These are phyloP conservation scores for Drosophila orosa DNA, from an alignment of 1,140 invertebrate genomes.

Conservation along the genomic window DNA sequence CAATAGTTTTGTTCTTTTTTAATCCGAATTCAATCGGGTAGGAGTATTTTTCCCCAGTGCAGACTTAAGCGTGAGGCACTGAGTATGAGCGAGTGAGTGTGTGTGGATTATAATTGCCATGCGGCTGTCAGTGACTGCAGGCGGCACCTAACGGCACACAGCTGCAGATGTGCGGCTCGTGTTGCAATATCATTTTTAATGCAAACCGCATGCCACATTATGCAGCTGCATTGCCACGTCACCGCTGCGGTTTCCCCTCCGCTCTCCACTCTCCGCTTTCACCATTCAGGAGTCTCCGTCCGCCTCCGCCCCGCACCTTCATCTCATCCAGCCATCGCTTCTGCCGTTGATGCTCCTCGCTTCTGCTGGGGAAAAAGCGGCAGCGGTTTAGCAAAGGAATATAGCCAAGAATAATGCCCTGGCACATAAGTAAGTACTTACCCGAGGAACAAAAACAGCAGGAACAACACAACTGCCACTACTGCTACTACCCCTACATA, in stretches of 20 bases:
- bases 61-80: slow-evolving; percentile 58
- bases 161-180: slow-evolving; percentile 62
- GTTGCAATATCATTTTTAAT: slow-evolving; percentile 81
- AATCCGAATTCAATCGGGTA: background rate
- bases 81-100: slow-evolving; percentile 26
- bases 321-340: slow-evolving; percentile 24
- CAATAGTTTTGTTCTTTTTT: background rate
- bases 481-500: background rate
- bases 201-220: slow-evolving; percentile 80
- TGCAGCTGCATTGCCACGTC: slow-evolving; percentile 76
- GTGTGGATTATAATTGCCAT: slow-evolving; percentile 80
- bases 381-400: slow-evolving; percentile 68
- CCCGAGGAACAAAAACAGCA: slow-evolving; percentile 37
- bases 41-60: slow-evolving; percentile 9
- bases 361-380: slow-evolving; percentile 42
- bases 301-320: slow-evolving; percentile 20
- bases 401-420: slow-evolving; percentile 77
- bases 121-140: slow-evolving; percentile 75
- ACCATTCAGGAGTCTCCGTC: slow-evolving; percentile 12
- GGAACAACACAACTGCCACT: slow-evolving; percentile 17
- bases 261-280: background rate
- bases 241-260: slow-evolving; percentile 64
- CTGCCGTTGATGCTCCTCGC: slow-evolving; percentile 26
- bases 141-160: slow-evolving; percentile 45
- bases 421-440: slow-evolving; percentile 78